A percentile compares a stretch with the other conserved stretches of the same genome.
Conservation (phyloP, 2,888 invertebrate species). For the Tenthredo amoena region DNA sequence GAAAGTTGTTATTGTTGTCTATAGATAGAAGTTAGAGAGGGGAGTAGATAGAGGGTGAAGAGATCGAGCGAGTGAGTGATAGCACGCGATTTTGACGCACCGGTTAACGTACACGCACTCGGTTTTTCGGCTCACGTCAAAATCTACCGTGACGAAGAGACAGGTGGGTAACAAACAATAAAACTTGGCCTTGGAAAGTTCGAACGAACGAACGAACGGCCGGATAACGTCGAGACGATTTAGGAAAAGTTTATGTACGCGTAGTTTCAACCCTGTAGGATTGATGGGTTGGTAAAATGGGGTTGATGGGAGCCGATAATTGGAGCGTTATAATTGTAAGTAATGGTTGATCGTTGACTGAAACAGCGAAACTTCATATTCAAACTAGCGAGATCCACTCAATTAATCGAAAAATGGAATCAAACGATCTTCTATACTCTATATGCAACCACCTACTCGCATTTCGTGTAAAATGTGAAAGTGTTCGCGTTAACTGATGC, state of each 20-base stretch:
- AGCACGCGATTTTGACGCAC: conserved; percentile 24
- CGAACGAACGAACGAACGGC: not conserved
- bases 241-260: not conserved
- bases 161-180: not conserved
- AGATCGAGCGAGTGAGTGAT: not conserved
- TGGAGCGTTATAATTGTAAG: conserved; percentile 35
- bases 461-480: conserved; percentile 39
- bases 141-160: not conserved
- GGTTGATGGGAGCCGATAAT: conserved; percentile 32
- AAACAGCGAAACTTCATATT: not conserved
- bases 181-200: conserved; percentile 12
- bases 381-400: conserved; percentile 19
- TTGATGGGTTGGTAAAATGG: conserved; percentile 8
- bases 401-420: conserved; percentile 20
- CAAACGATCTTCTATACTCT: not conserved
- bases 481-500: conserved; percentile 53
- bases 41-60: not conserved
- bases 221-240: not conserved
- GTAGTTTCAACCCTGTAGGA: not conserved
- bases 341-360: conserved; percentile 18
- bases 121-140: not conserved
- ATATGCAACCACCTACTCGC: not conserved
- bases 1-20: conserved; percentile 30
- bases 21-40: conserved; percentile 5
- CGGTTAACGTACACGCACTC: not conserved